Evolutionary conservation across 2,113 vertebrate genomes (phyloP), one percentile per base, ranked within the genome.

Genomic region (Psittacula cyanocephala): DNA sequence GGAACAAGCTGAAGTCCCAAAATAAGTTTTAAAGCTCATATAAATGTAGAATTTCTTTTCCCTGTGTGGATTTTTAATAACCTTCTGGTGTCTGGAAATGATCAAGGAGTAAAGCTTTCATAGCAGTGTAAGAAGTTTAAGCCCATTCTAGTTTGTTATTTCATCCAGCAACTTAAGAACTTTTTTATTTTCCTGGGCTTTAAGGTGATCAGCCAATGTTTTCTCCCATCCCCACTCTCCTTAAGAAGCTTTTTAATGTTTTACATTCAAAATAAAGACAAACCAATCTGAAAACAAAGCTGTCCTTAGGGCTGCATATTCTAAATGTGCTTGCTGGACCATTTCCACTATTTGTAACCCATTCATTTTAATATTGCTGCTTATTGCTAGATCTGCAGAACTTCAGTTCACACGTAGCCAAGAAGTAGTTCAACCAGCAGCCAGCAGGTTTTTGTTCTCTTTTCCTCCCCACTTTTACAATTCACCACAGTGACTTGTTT

Each of bases 101-200:
- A 97, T 96, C 94, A 96, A 96, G 95, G 93, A 93, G 60, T 55
- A 93, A 96, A 97, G 82, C 87, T 96, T 96, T 95, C 81, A 81
- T 69, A 91, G 91, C 44, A 90, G 28, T 76, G 46, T 93, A 95
- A 96, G 91, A 91, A 91, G 72, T 87, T 94, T 91, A 95, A 97
- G 94, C 82, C 41, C 11, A 9, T 96, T 93, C 68, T 93, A 92
- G 80, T 91, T 94, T 96, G 92, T 97, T 97, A 95, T 96, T 97
- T 93, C 74, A 96, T 77, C 47, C 82, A 94, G 91, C 76, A 94
- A 82, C 68, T 76, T 94, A 93, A 94, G 95, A 96, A 82, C 74
- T 63, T 86, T 84, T 83, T 86, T 88, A 44, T 94, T 94, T 95
- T 89, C 88, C 85, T 65, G 85, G 80, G 88, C 81, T 96, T 96